Evolutionary conservation across 2,888 invertebrate genomes (phyloP), one percentile per base, ranked within the genome.

Genomic region (Elysia crispata): DNA sequence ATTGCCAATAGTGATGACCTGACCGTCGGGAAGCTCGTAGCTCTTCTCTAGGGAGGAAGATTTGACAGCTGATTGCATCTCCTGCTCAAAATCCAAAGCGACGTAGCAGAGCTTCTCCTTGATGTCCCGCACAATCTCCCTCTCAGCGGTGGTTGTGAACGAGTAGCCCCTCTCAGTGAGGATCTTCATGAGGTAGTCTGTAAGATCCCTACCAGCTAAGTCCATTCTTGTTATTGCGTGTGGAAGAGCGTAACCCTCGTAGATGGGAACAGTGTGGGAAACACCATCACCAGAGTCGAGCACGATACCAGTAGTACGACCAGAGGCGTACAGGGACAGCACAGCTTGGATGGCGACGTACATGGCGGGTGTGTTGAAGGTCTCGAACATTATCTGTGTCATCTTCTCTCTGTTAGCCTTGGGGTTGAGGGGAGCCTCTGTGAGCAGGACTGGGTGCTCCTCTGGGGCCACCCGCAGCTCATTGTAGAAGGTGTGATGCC

Each of bases 51-150:
- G n/a, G 57, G 97, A 96, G 86, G 96, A 96, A 87, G 96, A 96
- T 67, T 96, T 95, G 77, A 97, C 97, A 84, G 97, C 97, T 74
- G 90, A 89, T 73, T 85, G 84, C 97, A 97, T 97, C 94, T 97
- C 97, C 93, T 97, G 97, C 93, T 97, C 97, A 50, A 97, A 97
- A 95, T 85, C 85, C 28, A 90, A 82, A 25, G 97, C 97, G 85
- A 97, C 97, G 93, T 97, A 97, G 96, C 93, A 97, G 97, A 91
- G 97, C 97, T 94, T 98, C 93, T n/a, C n/a, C n/a, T n/a, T n/a
- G n/a, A n/a, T n/a, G n/a, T n/a, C n/a, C n/a, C n/a, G n/a, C n/a
- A n/a, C 87, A 75, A 89, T 89, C 79, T 88, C 87, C 92, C 96
- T 94, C 94, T 97, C 97, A 93, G 97, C 97, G 91, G 96, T 90